Evolutionary conservation across 2,113 vertebrate species (phyloP), one percentile per base, ranked within the genome.

Genomic region (Empidonax traillii): DNA sequence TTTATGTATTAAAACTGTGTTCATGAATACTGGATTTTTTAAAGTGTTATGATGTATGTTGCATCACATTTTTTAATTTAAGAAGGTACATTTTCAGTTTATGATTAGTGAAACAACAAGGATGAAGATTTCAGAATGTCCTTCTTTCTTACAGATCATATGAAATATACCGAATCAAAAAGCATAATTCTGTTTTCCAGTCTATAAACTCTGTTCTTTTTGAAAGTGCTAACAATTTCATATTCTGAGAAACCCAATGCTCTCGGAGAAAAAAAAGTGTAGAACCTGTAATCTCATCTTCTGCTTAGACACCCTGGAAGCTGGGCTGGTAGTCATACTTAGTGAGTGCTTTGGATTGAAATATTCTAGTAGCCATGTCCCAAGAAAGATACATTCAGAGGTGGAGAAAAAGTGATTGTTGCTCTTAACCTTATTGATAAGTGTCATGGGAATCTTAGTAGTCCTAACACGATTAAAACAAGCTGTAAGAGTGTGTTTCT

Each of bases 371-470:
- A 72, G 20, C 24, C 12, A 13, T 69, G 39, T 13, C 39, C 39
- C 56, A 73, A 44, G 44, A 47, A n/a, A 12, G 43, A 19, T 12
- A 10, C 24, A 17, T 87, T 59, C 19, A 72, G 35, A 68, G 27
- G 6, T 10, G 2, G 30, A 43, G 51, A 52, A 81, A 52, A 84
- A 75, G 21, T 35, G 15, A 13, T 43, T 25, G 17, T 39, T 90
- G 22, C 17, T 53, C 13, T 90, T 92, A 7, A 49, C 22, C 22
- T 80, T 87, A 35, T 28, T 53, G 7, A 7, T 35, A 65, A 46
- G 14, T 41, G 33, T 72, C 46, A 6, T 1, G 8, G 44, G 41
- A 22, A 10, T 62, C 37, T 71, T 0, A 0, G 6, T n/a, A 21
- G 7, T 18, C 24, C 47, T 74, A 41, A 41, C 5, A 53, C 6